Evolutionary conservation across 2,797 vertebrate species (phyloP), one percentile per base, ranked within the genome.

Genomic region (Helarctos malayanus): DNA sequence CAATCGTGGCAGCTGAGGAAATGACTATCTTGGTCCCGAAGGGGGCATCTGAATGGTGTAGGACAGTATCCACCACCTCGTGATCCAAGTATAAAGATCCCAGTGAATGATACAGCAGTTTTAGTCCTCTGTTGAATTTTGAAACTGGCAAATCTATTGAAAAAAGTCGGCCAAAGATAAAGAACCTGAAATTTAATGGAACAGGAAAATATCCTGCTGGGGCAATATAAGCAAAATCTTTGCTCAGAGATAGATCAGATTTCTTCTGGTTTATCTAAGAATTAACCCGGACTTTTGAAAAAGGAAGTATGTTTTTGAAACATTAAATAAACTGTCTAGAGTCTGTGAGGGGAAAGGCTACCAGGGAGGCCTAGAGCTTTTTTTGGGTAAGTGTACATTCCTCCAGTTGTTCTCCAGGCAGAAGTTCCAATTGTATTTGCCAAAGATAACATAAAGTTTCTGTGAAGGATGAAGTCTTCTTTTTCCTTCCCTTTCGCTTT

Each of bases 211-310:
- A 95, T 52, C 52, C 79, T 75, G 5, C 92, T 78, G 47, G 52
- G 57, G 12, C 35, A 95, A 92, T 85, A 92, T 80, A 94, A 97
- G 59, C 91, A 88, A 92, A 95, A 71, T 79, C 29, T 78, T 79
- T 95, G 47, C 59, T 91, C 52, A 84, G 45, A 49, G 41, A 78
- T 8, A 45, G 90, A 71, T 94, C 69, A 14, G 8, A 65, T 98
- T 96, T 94, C 80, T 92, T 95, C 18, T 47, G 56, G 21, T 87
- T 65, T 94, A 32, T 78, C 38, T 90, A 96, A 83, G 29, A 91
- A 96, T 92, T 87, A 80, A 21, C 87, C 76, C 9, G 41, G 18
- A 38, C 41, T 83, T 52, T 63, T 89, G 75, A 84, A 90, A 93
- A 90, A 18, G 59, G 38, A 93, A 61, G 4, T 38, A 14, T 19